These are phyloP conservation scores for Drosophila sturtevanti DNA, from an alignment of 1,140 invertebrate genomes.

Conservation along the genomic window DNA sequence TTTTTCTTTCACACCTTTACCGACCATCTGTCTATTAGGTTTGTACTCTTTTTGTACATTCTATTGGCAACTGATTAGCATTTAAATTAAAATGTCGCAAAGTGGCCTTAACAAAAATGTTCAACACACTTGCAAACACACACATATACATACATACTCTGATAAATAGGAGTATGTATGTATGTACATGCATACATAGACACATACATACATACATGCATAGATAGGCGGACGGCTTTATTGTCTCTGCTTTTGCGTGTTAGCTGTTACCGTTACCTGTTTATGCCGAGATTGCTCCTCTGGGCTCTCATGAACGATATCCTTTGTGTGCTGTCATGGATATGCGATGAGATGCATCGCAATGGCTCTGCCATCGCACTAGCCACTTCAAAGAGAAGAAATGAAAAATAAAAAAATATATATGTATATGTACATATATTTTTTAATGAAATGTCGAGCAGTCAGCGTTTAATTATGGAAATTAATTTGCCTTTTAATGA, in stretches of 20 bases:
- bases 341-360: conserved; percentile 14
- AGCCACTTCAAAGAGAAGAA: conserved; percentile 11
- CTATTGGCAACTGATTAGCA: conserved; percentile 79
- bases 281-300: conserved; percentile 66
- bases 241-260: background rate
- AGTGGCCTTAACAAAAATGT: conserved; percentile 77
- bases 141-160: background rate
- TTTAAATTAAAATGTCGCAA: conserved; percentile 80
- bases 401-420: background rate
- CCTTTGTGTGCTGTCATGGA: background rate
- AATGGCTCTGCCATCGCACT: background rate
- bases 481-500: conserved; percentile 63
- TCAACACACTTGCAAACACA: conserved; percentile 31
- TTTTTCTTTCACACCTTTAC: conserved; percentile 1
- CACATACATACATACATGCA: background rate
- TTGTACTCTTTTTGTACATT: conserved; percentile 52
- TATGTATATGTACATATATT: background rate
- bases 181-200: background rate
- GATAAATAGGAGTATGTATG: too few relatives aligned
- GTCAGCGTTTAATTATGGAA: conserved; percentile 60
- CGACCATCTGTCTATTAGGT: conserved; percentile 39
- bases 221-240: background rate
- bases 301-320: conserved; percentile 2
- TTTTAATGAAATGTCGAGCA: conserved; percentile 30
- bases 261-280: conserved; percentile 57